Evolutionary conservation across 2,888 invertebrate species (phyloP), one percentile per base, ranked within the genome.

Genomic region (Bugulina stolonifera): DNA sequence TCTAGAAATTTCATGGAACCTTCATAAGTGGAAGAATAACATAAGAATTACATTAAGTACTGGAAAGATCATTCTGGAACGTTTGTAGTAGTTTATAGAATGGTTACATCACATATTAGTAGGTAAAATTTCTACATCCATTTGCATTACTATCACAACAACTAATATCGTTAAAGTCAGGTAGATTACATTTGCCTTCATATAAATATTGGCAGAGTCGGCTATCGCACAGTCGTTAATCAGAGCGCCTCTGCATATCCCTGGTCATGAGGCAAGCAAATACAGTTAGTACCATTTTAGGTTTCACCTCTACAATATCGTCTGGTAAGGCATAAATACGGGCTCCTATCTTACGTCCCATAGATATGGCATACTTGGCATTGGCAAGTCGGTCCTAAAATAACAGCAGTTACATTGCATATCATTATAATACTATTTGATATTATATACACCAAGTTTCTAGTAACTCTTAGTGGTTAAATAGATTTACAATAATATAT

Each of bases 241-340:
- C 57, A 57, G n/a, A 5, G 57, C 57, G 5, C 32, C 23, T 35
- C 52, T 70, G 72, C 35, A 71, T 71, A 87, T 96, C 97, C 81
- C 93, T 89, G 35, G 94, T 94, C 98, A 99, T 99, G 81, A 99
- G 89, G 84, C 98, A 98, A 35, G 99, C 98, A 87, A 99, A 99
- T 77, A 99, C 93, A 1, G 99, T 99, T 97, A 99, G 95, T 74
- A 99, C 93, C 96, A 99, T 94, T 87, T 97, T 99, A 73, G 91
- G 93, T 85, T 98, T 98, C 29, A 95, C 91, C 87, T 99, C 97
- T 54, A 95, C 93, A 81, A 99, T 97, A 87, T 99, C 98, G 85
- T 99, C 98, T 23, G 98, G 98, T 74, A 99, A 87, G 5, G 99
- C 99, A 86, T 99, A 99, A 25, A 99, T 95, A 74, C 95, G 89